These are phyloP conservation scores for Zaprionus bogoriensis DNA, from an alignment of 2,888 invertebrate species.

Conservation along the genomic window DNA sequence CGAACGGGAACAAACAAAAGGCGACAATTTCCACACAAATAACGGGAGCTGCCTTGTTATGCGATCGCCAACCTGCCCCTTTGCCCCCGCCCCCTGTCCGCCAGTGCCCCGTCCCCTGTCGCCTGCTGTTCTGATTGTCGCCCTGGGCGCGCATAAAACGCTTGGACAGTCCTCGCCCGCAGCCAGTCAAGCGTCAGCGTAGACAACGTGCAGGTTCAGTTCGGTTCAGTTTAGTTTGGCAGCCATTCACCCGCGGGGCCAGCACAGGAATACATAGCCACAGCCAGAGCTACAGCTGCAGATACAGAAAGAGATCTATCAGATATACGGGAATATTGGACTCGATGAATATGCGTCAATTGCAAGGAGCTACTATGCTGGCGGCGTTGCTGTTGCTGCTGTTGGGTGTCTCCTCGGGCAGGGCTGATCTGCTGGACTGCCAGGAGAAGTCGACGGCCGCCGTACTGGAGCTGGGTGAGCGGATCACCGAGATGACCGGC, in stretches of 20 bases:
- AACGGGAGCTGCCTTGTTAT: conserved; percentile 26
- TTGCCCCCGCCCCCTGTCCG: too few species aligned
- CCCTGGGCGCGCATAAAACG: conserved; percentile 38
- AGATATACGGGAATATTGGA: too few species aligned
- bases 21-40: conserved; percentile 39
- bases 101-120: too few species aligned
- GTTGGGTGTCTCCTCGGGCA: conserved; percentile 23
- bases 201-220: conserved; percentile 48
- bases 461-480: conserved; percentile 59
- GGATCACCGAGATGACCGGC: conserved; percentile 49
- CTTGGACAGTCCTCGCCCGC: conserved; percentile 37
- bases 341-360: conserved; percentile 13
- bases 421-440: conserved; percentile 74
- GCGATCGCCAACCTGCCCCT: too few species aligned
- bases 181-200: conserved; percentile 39
- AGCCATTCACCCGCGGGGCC: conserved; percentile 5
- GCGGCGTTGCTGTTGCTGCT: conserved; percentile 35
- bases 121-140: background rate
- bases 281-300: background rate
- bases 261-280: conserved; percentile 16
- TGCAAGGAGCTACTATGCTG: conserved; percentile 32
- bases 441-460: conserved; percentile 62
- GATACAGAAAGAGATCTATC: background rate
- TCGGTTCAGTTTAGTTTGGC: too few species aligned
- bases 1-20: conserved; percentile 27